Conservation (phyloP, 2,888 invertebrate genomes). For the Prosopocoilus inquinatus region DNA sequence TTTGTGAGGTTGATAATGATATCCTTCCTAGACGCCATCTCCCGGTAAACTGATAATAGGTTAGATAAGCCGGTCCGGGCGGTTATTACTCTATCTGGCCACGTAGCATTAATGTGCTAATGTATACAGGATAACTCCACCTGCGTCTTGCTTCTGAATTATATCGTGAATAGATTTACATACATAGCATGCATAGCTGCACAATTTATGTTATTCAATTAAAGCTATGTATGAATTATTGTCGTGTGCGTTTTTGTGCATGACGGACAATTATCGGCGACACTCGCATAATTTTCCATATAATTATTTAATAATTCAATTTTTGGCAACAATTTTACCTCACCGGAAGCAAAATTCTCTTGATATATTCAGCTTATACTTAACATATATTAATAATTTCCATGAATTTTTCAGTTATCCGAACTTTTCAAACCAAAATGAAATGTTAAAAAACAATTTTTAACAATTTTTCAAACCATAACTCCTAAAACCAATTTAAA, state of each 20-base stretch:
- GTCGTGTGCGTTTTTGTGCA: background rate
- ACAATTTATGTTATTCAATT: constrained; percentile 5
- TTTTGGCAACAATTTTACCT: no score
- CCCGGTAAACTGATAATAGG: constrained; percentile 44
- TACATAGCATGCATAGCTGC: constrained; percentile 9
- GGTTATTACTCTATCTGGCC: constrained; percentile 34
- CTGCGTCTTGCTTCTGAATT: constrained; percentile 29
- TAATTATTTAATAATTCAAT: no score
- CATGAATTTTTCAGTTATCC: no score
- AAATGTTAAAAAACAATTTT: no score
- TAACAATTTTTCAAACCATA: no score
- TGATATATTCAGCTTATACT: no score
- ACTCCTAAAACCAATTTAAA: no score
- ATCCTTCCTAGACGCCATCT: constrained; percentile 42
- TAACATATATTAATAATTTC: no score
- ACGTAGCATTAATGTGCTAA: constrained; percentile 39
- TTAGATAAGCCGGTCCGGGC: constrained; percentile 37
- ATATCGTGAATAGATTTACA: constrained; percentile 21
- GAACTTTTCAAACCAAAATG: no score
- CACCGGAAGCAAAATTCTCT: no score
- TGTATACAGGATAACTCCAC: constrained; percentile 36
- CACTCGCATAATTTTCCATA: no score
- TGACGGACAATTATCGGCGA: no score
- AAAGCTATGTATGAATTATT: background rate
- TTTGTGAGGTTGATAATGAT: constrained; percentile 43